These are phyloP conservation scores for Selenia dentaria DNA, from an alignment of 2,888 invertebrate species.

Conservation along the genomic window DNA sequence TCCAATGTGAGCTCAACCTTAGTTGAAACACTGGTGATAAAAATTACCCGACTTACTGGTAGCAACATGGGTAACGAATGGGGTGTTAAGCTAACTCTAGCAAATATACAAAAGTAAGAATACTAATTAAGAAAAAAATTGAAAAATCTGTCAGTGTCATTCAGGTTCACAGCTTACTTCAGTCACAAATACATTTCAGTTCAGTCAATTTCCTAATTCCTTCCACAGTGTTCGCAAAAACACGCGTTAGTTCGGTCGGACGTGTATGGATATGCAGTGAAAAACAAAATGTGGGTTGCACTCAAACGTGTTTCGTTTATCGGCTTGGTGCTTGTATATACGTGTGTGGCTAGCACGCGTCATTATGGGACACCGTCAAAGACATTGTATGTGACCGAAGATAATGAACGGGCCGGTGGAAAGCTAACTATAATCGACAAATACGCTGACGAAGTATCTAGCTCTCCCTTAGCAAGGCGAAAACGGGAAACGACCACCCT, in stretches of 20 bases:
- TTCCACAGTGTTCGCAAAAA: slow-evolving; percentile 45
- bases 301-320: slow-evolving; percentile 60
- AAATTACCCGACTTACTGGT: too few relatives aligned
- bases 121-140: too few relatives aligned
- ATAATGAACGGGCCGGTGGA: slow-evolving; percentile 41
- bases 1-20: too few relatives aligned
- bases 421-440: slow-evolving; percentile 64
- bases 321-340: slow-evolving; percentile 56
- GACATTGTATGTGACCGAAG: slow-evolving; percentile 68
- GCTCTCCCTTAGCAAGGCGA: slow-evolving; percentile 53
- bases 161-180: too few relatives aligned
- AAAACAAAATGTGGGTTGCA: slow-evolving; percentile 75
- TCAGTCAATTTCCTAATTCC: too few relatives aligned
- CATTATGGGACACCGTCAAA: slow-evolving; percentile 57
- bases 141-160: too few relatives aligned
- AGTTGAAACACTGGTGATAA: too few relatives aligned
- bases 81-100: too few relatives aligned
- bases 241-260: slow-evolving; percentile 50
- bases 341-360: slow-evolving; percentile 51
- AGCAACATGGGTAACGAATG: too few relatives aligned
- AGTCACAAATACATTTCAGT: too few relatives aligned
- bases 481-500: slow-evolving; percentile 67
- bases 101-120: too few relatives aligned
- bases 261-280: slow-evolving; percentile 69
- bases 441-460: slow-evolving; percentile 42